Evolutionary conservation across 2,888 invertebrate species (phyloP).

Genomic region (Argyra leucocephala): DNA sequence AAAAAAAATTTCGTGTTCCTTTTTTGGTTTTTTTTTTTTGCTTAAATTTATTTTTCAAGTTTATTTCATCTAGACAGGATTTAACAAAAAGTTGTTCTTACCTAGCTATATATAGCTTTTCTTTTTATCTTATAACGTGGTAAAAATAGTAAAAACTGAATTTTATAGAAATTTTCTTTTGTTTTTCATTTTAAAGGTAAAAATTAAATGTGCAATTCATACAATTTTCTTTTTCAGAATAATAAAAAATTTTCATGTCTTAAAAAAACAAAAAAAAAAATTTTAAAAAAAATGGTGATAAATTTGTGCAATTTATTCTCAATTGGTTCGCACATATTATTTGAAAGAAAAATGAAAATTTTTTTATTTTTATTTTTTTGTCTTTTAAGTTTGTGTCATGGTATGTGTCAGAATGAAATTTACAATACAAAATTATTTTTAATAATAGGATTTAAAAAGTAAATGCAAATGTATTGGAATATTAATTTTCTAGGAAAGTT

Average conservation of each 20-base stretch:
- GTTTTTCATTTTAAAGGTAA: background rate
- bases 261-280: too few relatives aligned
- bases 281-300: background rate
- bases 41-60: background rate
- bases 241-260: too few relatives aligned
- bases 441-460: too few relatives aligned
- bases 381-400: too few relatives aligned
- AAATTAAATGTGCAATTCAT: background rate
- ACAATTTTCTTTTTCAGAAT: background rate
- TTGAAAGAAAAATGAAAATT: too few relatives aligned
- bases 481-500: too few relatives aligned
- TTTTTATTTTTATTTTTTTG: too few relatives aligned
- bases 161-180: background rate
- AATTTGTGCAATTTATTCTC: slow-evolving; percentile 1
- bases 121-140: background rate
- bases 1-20: too few relatives aligned
- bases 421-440: too few relatives aligned
- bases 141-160: background rate
- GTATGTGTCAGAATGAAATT: too few relatives aligned
- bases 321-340: background rate
- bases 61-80: background rate
- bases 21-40: too few relatives aligned
- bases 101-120: background rate
- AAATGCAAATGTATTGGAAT: too few relatives aligned
- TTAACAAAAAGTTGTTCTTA: background rate